Evolutionary conservation across 1,140 invertebrate genomes (phyloP).

Genomic region (Phortica variegata): DNA sequence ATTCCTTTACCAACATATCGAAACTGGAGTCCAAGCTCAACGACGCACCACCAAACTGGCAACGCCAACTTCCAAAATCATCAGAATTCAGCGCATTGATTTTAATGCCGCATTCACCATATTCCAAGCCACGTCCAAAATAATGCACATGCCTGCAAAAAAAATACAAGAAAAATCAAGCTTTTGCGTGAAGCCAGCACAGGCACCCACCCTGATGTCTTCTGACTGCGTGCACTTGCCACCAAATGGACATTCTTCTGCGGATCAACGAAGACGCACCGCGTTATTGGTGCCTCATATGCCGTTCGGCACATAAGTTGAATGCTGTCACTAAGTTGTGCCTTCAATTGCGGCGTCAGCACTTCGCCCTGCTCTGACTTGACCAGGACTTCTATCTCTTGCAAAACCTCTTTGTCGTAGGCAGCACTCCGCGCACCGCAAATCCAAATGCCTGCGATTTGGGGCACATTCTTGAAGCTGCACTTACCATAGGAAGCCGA

Average conservation of each 20-base stretch:
- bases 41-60: slow-evolving; percentile 8
- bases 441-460: slow-evolving; percentile 11
- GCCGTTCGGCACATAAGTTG: slow-evolving; percentile 14
- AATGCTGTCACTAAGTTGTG: slow-evolving; percentile 3
- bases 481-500: slow-evolving; percentile 10
- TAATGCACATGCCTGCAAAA: slow-evolving; percentile 14
- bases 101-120: slow-evolving; percentile 15
- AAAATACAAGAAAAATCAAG: too few species aligned
- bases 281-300: slow-evolving; percentile 15
- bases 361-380: slow-evolving; percentile 12
- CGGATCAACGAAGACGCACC: slow-evolving; percentile 19
- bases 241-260: slow-evolving; percentile 12
- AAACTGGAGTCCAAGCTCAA: slow-evolving; percentile 5
- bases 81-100: slow-evolving; percentile 6
- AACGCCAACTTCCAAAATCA: slow-evolving; percentile 18
- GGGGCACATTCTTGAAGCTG: slow-evolving; percentile 9
- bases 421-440: slow-evolving; percentile 15
- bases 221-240: slow-evolving; percentile 9
- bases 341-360: slow-evolving; percentile 6
- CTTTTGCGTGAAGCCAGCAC: too few species aligned
- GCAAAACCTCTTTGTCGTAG: slow-evolving; percentile 17
- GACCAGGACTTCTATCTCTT: slow-evolving; percentile 16
- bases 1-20: slow-evolving; percentile 10
- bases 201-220: slow-evolving; percentile 15
- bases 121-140: slow-evolving; percentile 12